These are phyloP conservation scores for Notechis scutatus DNA, from an alignment of 2,113 vertebrate species.

Conservation along the genomic window DNA sequence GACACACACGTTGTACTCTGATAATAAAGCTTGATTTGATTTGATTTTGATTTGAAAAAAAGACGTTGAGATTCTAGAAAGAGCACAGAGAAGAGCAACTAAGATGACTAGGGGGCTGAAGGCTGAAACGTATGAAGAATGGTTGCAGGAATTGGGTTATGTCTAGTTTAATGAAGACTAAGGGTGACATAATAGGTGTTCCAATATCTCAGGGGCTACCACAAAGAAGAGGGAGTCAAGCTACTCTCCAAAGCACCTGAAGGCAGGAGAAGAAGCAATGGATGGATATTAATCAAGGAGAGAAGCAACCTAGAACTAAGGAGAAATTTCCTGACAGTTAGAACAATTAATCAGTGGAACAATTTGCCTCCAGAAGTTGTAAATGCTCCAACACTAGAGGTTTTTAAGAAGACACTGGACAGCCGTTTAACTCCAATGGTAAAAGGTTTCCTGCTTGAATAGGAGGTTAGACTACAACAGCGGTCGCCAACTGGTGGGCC, in stretches of 20 bases:
- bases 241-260: neutral
- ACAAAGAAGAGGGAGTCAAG: neutral
- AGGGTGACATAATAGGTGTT: neutral
- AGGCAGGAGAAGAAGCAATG: neutral
- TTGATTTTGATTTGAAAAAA: neutral
- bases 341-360: neutral
- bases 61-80: neutral
- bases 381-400: too few species aligned
- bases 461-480: too few species aligned
- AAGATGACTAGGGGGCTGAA: neutral
- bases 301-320: neutral
- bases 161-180: neutral
- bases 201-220: neutral
- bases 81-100: neutral
- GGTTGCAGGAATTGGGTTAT: neutral
- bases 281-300: neutral
- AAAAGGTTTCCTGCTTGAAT: too few species aligned
- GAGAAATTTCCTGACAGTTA: neutral
- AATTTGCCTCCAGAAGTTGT: neutral
- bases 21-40: too few species aligned
- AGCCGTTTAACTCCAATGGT: too few species aligned
- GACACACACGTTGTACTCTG: too few species aligned
- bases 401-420: too few species aligned
- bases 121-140: neutral
- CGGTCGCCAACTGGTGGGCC: too few species aligned